phyloP scores from a whole-genome alignment of 2,797 vertebrate species.

The Acropternis orthonyx region DNA sequence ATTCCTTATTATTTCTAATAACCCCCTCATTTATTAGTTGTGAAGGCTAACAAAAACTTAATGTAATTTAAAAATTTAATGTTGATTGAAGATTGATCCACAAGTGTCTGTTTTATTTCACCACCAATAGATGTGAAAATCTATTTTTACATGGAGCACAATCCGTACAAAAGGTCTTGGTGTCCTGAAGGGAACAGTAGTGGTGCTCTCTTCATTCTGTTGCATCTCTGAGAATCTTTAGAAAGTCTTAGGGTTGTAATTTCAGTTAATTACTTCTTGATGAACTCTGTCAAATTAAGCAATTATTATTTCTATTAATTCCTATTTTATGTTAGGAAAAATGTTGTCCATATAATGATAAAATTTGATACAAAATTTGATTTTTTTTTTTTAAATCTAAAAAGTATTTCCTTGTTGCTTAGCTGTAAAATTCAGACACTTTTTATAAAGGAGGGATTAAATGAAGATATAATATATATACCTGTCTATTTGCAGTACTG shows the following conservation, averaged over 20 bases:
- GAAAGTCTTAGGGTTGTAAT: neutral
- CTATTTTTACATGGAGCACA: neutral
- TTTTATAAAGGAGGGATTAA: neutral
- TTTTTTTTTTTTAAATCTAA: neutral
- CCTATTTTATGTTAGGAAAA: too few species aligned
- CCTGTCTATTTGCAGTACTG: neutral
- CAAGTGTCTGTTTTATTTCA: neutral
- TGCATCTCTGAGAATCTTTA: neutral
- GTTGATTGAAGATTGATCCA: neutral
- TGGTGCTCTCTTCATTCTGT: neutral
- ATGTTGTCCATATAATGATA: neutral
- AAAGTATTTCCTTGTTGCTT: neutral
- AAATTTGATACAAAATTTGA: neutral
- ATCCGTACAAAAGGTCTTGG: neutral
- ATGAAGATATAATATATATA: neutral
- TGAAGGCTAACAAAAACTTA: neutral
- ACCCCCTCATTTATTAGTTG: accelerated
- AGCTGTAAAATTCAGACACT: neutral
- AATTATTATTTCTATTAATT: too few species aligned
- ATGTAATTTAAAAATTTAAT: neutral
- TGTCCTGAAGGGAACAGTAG: neutral
- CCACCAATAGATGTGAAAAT: neutral
- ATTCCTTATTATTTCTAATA: neutral
- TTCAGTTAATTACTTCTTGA: neutral
- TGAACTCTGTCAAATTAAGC: neutral